Percentiles rank a stretch among this genome's conserved stretches.
Evolutionary conservation across 1,140 invertebrate genomes (phyloP).

Genomic region (silkworm (Bombyx mori)): DNA sequence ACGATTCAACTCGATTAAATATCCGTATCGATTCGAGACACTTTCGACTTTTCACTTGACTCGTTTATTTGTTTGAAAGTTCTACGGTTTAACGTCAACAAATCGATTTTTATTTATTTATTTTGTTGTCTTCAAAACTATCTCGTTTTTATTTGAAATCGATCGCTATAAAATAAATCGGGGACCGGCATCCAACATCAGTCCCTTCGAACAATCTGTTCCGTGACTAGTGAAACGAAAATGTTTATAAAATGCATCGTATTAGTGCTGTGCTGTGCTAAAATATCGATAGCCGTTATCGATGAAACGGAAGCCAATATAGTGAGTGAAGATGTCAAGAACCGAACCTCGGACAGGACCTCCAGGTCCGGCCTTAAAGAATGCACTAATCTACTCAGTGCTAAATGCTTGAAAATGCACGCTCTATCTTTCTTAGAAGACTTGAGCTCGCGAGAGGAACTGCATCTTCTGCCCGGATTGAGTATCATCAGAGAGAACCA

Average conservation of each 20-base stretch:
- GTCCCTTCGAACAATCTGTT: slow-evolving; percentile 24
- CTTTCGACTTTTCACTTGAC: slow-evolving; percentile 36
- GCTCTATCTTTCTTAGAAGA: slow-evolving; percentile 82
- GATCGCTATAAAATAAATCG: slow-evolving; percentile 53
- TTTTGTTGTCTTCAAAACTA: slow-evolving; percentile 29
- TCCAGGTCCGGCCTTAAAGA: slow-evolving; percentile 42
- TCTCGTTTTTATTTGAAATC: slow-evolving; percentile 39
- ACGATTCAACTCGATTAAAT: too few species aligned
- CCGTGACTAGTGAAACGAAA: slow-evolving; percentile 16
- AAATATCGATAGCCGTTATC: slow-evolving; percentile 17
- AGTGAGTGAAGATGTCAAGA: slow-evolving; percentile 23
- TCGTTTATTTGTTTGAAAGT: slow-evolving; percentile 44
- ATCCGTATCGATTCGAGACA: slow-evolving; percentile 7
- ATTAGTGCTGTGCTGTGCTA: slow-evolving; percentile 29
- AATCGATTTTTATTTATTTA: slow-evolving; percentile 37
- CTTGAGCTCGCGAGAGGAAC: slow-evolving; percentile 64
- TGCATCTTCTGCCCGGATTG: slow-evolving; percentile 74
- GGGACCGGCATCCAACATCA: slow-evolving; percentile 29
- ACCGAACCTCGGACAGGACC: slow-evolving; percentile 29
- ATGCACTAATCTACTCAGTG: slow-evolving; percentile 65
- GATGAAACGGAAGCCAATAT: slow-evolving; percentile 26
- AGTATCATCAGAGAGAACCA: slow-evolving; percentile 79
- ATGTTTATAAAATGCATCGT: slow-evolving; percentile 40
- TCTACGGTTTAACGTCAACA: slow-evolving; percentile 34
- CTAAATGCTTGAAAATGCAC: slow-evolving; percentile 84